phyloP scores from a whole-genome alignment of 2,113 vertebrate genomes.

The Otolemur garnettii region DNA sequence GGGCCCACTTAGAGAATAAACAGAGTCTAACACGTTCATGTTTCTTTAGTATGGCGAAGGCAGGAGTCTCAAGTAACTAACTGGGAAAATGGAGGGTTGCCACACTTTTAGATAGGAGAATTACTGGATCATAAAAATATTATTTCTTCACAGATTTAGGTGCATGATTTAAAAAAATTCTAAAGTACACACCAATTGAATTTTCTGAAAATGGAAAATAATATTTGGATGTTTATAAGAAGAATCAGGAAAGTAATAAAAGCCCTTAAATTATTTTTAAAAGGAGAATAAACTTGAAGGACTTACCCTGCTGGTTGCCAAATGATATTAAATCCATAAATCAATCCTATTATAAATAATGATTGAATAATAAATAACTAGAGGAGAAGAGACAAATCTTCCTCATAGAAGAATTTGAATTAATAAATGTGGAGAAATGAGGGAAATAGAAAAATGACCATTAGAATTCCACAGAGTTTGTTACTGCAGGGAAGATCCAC shows the following conservation, averaged over 20 bases:
- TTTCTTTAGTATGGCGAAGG: neutral
- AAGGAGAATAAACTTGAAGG: neutral
- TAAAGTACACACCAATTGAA: neutral
- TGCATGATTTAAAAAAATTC: conserved; percentile 22
- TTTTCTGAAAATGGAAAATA: conserved; percentile 12
- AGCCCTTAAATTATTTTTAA: neutral
- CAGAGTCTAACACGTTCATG: neutral
- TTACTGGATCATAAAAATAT: neutral
- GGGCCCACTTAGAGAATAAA: neutral
- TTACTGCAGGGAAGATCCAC: neutral
- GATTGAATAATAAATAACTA: neutral
- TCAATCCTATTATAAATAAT: neutral
- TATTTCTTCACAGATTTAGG: neutral
- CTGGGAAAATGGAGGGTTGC: neutral
- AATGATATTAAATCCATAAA: conserved; percentile 32
- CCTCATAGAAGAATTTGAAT: neutral
- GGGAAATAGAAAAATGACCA: neutral
- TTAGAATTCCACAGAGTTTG: neutral
- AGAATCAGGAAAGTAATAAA: neutral
- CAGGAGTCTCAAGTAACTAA: neutral
- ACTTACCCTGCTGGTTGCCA: neutral
- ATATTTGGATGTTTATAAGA: conserved; percentile 37
- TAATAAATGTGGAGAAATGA: neutral
- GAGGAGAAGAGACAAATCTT: neutral
- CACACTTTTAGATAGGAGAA: neutral